phyloP scores from a whole-genome alignment of 2,113 vertebrate species.

The Antechinus stuartii region DNA sequence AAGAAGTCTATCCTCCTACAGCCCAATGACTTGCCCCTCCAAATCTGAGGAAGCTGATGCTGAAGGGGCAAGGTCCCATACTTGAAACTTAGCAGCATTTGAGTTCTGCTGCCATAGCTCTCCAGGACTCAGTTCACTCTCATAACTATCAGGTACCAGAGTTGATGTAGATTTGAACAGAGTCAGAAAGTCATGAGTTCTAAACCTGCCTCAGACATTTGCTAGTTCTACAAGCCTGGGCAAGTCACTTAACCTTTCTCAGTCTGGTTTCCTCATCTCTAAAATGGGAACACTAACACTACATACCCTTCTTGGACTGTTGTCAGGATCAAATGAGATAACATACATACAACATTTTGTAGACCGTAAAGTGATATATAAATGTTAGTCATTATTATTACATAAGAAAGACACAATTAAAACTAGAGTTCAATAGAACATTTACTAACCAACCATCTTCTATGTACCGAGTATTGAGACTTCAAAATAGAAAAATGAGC shows the following conservation, averaged over 20 bases:
- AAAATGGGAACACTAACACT: background rate
- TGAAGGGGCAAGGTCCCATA: background rate
- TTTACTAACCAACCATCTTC: background rate
- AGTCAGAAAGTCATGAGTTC: background rate
- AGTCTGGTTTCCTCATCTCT: background rate
- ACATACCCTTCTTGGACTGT: background rate
- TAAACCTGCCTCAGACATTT: background rate
- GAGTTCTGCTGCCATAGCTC: background rate
- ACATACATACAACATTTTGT: background rate
- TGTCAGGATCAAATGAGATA: background rate
- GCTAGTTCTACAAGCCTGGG: background rate
- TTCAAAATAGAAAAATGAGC: background rate
- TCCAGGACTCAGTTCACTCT: background rate
- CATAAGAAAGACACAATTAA: background rate
- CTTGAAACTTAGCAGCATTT: background rate
- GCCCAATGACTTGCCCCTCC: no score
- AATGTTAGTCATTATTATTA: background rate
- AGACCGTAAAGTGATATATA: background rate
- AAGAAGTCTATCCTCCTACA: background rate
- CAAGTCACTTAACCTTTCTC: background rate
- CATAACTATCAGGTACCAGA: background rate
- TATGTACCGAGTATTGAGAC: background rate
- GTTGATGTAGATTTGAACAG: background rate
- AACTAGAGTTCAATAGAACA: background rate
- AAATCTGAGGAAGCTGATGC: no score